A percentile compares a stretch with the other conserved stretches of the same genome.
These are phyloP conservation scores for Petrophora chlorosata DNA, from an alignment of 2,888 invertebrate species.

Conservation along the genomic window DNA sequence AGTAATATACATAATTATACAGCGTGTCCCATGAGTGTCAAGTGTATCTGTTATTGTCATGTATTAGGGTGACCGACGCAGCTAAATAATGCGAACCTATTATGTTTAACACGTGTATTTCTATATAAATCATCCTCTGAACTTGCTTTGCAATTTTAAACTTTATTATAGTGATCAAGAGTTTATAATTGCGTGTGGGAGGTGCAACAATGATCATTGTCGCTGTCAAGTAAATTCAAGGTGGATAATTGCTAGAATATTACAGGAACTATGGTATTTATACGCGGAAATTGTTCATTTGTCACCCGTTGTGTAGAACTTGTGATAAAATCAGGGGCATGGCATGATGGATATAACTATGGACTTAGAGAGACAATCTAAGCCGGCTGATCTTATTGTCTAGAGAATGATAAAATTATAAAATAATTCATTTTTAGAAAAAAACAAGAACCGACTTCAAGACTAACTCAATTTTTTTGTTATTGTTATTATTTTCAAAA, in stretches of 20 bases:
- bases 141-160: conserved; percentile 2
- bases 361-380: no score
- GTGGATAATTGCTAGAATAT: conserved; percentile 7
- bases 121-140: conserved; percentile 16
- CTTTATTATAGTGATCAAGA: not conserved
- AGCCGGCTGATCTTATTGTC: no score
- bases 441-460: no score
- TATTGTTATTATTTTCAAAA: no score
- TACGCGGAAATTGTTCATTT: conserved; percentile 9
- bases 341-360: no score
- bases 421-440: no score
- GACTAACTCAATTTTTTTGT: no score
- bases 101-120: conserved; percentile 20
- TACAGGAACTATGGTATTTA: conserved; percentile 18
- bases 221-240: conserved; percentile 11
- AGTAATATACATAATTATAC: not conserved
- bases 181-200: conserved; percentile 5
- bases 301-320: conserved; percentile 1
- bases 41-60: conserved; percentile 14
- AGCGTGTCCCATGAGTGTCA: conserved; percentile 6
- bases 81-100: no score
- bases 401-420: no score
- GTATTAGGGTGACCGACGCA: conserved; percentile 3
- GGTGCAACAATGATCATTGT: conserved; percentile 6
- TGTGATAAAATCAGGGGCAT: not conserved